Base-by-base conservation (phyloP, 2,888 invertebrate genomes). In the Drosophila macrospina region DNA sequence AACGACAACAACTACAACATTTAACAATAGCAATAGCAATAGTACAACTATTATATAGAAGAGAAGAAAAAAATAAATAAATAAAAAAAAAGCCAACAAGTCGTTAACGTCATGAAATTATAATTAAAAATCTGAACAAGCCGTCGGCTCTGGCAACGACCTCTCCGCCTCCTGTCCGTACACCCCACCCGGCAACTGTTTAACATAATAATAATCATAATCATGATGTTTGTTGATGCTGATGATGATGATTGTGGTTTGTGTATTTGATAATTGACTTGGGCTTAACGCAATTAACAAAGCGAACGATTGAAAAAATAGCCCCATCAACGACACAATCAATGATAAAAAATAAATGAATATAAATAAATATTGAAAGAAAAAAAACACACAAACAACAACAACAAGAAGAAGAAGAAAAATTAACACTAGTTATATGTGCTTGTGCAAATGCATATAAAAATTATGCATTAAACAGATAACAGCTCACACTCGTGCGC, bases 251-350 rank as follows among this genome's bases (percentile, higher is more conserved):
- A 52, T 26, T 69, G 51, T 39, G 67, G 61, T 41, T 71, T 50
- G 64, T 69, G 56, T 75, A 69, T 72, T 81, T 68, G 79, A 81
- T 85, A 81, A 81, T 81, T 82, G 81, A 81, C 85, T 85, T 64
- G 74, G 66, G 71, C 83, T 77, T 80, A 80, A 82, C 69, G 75
- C 80, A 82, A 86, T 82, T 81, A 81, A 81, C 75, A 78, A 81
- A 69, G 67, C 70, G 69, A 69, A 55, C 48, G 66, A 74, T 78
- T 78, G 61, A 69, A 75, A 65, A 69, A 59, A 63, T 56, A 51
- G 52, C 50, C 51, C 45, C 51, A 77, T 51, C 54, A 69, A 28
- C 39, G 44, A 64, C 44, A 45, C 42, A 56, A 52, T 62, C 42
- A 56, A 52, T 62, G 60, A 50, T 57, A 57, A 51, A 65, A 56